phyloP scores from a whole-genome alignment of 2,113 vertebrate genomes.

The Heterochromis multidens region DNA sequence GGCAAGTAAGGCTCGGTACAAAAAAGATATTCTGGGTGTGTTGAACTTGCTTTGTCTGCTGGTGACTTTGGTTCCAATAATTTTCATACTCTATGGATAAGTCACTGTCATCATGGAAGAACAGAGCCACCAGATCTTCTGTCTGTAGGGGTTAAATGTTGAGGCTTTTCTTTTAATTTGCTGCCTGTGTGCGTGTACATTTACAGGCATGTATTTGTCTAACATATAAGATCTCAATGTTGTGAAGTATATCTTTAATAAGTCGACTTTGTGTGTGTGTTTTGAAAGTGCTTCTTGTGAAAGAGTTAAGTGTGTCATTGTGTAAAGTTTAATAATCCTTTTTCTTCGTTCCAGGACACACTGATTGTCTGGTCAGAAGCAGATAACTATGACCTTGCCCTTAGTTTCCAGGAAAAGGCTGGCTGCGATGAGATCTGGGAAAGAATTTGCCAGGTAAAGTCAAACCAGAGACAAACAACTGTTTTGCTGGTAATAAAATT shows the following conservation, averaged over 20 bases:
- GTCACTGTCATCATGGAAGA: background rate
- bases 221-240: background rate
- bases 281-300: background rate
- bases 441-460: conserved; percentile 95
- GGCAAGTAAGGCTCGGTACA: too few species aligned
- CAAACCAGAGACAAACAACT: background rate
- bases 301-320: background rate
- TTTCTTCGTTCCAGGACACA: conserved; percentile 82
- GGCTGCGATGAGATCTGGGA: conserved; percentile 99
- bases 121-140: background rate
- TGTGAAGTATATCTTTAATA: background rate
- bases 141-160: background rate
- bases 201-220: background rate
- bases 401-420: conserved; percentile 99
- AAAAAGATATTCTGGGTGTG: background rate
- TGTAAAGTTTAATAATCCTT: conserved; percentile 14
- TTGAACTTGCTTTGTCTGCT: background rate
- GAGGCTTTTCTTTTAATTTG: background rate
- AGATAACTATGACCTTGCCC: conserved; percentile 96
- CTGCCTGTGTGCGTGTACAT: background rate
- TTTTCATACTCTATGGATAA: background rate
- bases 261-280: background rate
- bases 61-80: background rate
- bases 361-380: conserved; percentile 99
- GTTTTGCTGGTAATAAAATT: background rate